Base-by-base conservation (phyloP, 1,140 invertebrate genomes). In the Steinernema khuongi region DNA sequence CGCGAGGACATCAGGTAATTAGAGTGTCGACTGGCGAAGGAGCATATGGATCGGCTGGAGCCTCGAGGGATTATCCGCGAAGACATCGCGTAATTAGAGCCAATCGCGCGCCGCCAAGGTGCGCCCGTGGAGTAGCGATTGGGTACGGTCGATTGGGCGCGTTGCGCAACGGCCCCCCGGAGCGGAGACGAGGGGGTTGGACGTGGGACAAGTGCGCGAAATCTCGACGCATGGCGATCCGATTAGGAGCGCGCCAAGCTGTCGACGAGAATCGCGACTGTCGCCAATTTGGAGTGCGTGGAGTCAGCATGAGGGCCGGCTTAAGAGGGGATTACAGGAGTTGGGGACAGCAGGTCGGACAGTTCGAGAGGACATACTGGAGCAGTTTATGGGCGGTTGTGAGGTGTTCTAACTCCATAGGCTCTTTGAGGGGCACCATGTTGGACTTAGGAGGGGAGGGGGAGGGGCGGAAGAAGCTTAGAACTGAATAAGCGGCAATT, bases 161-260 rank as follows among this genome's bases (percentile, higher is more conserved):
- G 50, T 60, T 60, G 50, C 50, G 50, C 50, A 60, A 60, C 19
- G 50, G 50, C 7, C 50, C 50, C 50, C 50, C 50, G 22, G 19
- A n/a, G 50, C 14, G 50, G 50, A 60, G 14, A 60, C 14, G 50
- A 60, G 50, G 50, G 50, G 50, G 50, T 60, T 60, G 7, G 50
- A 17, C 14, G 50, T 7, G 4, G 50, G 19, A 22, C 50, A 60
- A 60, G 50, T 60, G 50, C 50, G 50, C 50, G 50, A 60, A 60
- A 60, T 60, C 50, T 60, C 50, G 50, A 60, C 50, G 50, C 50
- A 60, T 60, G 50, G 26, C 26, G 14, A 60, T 60, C 50, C 50
- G 50, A 60, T 60, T 60, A 60, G 50, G 50, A 60, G 50, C 26
- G 50, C 22, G 50, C 4, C 50, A 60, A 60, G 50, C 50, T 60